Base-by-base conservation (phyloP, 1,140 invertebrate species). In the Aplysia californica region DNA sequence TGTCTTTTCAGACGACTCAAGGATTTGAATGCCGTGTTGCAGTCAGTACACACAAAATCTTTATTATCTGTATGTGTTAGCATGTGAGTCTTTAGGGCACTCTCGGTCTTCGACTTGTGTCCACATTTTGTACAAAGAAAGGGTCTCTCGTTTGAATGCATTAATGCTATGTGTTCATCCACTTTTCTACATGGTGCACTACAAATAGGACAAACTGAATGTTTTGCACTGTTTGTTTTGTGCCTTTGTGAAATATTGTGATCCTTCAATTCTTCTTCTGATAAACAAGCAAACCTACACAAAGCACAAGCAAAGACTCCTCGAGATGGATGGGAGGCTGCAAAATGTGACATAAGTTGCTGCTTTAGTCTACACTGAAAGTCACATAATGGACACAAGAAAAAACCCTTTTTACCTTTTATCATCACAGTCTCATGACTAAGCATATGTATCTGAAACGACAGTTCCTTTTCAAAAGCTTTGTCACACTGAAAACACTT, bases 391-490 rank as follows among this genome's bases (percentile, higher is more conserved):
- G 61, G 58, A 50, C 59, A 75, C 3, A 26, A 21, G 35, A 33
- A 66, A 31, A 4, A 56, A 3, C 39, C 15, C 29, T 75, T 75
- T 66, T 41, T 50, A 2, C 23, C 29, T 44, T 75, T 21, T 44
- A 41, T 36, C 1, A 18, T 10, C 38, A 29, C 31, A 31, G 20
- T 38, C 0, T 66, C 61, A 35, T 75, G 72, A 44, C 5, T 23
- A 23, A 75, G 38, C 2, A 23, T 5, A 33, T 75, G 72, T 10
- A 75, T 66, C 39, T 75, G 36, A 50, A 65, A 66, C 35, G 44
- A 59, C 39, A 66, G 31, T n/a, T 75, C 61, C 1, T 65, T 1
- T 29, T 64, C 39, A 55, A 75, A 75, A n/a, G 39, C 2, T 2
- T 50, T 33, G 23, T 41, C 20, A 66, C 72, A 75, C 1, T 44